These are phyloP conservation scores for Sebastes glaucus DNA, from an alignment of 2,797 vertebrate genomes.

Conservation along the genomic window DNA sequence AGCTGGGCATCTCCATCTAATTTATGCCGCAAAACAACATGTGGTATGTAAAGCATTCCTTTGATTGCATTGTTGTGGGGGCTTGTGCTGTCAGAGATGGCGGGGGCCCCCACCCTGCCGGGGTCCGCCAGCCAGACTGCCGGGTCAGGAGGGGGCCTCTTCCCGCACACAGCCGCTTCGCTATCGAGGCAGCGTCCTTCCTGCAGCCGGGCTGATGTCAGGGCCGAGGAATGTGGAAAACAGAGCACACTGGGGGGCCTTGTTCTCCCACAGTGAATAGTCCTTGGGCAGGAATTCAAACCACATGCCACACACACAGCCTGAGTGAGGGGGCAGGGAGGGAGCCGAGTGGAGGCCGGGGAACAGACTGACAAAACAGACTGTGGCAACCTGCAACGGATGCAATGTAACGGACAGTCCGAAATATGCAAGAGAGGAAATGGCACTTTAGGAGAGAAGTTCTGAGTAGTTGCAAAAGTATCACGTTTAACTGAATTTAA, in stretches of 20 bases:
- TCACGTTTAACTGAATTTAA: neutral
- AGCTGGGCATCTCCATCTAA: constrained; percentile 51
- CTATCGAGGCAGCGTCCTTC: constrained; percentile 54
- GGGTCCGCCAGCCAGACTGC: constrained; percentile 67
- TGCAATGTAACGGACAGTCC: neutral
- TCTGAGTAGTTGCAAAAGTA: neutral
- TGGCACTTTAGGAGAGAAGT: neutral
- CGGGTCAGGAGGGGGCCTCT: constrained; percentile 59
- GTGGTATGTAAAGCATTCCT: constrained; percentile 76
- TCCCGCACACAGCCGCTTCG: constrained; percentile 60
- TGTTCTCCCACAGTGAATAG: constrained; percentile 71
- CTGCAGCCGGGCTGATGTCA: constrained; percentile 77
- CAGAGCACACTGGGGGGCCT: constrained; percentile 77
- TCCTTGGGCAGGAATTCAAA: constrained; percentile 56
- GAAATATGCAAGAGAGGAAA: neutral
- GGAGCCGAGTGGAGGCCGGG: neutral
- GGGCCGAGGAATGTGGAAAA: constrained; percentile 76
- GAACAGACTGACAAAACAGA: constrained; percentile 7
- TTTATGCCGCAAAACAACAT: constrained; percentile 76
- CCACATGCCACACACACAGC: constrained; percentile 73
- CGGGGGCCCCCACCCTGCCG: constrained; percentile 12
- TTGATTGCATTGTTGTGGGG: constrained; percentile 74
- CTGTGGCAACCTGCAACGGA: neutral
- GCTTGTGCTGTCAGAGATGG: constrained; percentile 45
- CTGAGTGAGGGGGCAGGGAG: neutral